Percentiles rank a stretch among this genome's conserved stretches.
phyloP scores from a whole-genome alignment of 2,113 vertebrate genomes.

The Aplodontia rufa region DNA sequence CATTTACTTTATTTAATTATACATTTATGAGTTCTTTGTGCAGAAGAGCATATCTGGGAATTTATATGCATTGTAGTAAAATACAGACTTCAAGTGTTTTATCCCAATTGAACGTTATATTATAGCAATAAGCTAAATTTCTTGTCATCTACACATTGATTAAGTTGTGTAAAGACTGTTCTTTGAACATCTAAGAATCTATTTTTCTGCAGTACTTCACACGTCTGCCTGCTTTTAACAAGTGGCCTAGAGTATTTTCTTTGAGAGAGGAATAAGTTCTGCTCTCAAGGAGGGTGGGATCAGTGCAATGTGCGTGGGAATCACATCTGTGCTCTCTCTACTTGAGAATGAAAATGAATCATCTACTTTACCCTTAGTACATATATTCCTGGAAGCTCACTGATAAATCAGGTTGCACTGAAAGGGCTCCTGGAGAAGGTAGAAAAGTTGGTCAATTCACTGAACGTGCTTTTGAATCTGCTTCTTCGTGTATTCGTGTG shows the following conservation, averaged over 20 bases:
- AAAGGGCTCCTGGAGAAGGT: neutral
- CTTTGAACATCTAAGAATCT: constrained; percentile 2
- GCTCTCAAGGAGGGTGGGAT: neutral
- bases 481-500: neutral
- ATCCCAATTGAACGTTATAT: constrained; percentile 1
- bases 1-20: constrained; percentile 58
- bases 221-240: neutral
- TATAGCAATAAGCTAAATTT: neutral
- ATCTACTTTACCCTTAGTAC: neutral
- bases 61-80: constrained; percentile 18
- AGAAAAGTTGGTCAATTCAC: neutral
- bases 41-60: constrained; percentile 22
- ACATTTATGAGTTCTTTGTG: constrained; percentile 45
- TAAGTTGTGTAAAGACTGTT: neutral
- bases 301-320: neutral
- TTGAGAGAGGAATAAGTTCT: constrained; percentile 35
- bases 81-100: constrained; percentile 2
- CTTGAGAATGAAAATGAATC: constrained; percentile 29
- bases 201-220: constrained; percentile 4
- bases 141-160: neutral
- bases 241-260: neutral
- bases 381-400: neutral
- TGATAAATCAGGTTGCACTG: neutral
- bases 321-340: neutral
- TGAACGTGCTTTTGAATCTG: neutral